These are phyloP conservation scores for Terrapene triunguis DNA, from an alignment of 2,113 vertebrate genomes.

Conservation along the genomic window DNA sequence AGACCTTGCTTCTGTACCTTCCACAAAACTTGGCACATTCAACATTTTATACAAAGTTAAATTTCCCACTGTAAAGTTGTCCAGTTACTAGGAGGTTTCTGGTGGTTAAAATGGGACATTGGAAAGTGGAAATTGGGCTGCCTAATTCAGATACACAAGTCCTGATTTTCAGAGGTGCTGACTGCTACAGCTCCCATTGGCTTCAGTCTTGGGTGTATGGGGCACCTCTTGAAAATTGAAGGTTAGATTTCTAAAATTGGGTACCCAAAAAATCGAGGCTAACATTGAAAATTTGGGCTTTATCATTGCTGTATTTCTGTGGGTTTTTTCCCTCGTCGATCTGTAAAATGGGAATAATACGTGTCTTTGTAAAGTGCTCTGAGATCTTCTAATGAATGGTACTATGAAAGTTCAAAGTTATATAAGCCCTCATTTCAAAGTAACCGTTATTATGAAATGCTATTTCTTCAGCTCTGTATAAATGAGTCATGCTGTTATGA, in stretches of 20 bases:
- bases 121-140: background rate
- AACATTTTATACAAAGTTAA: background rate
- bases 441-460: rapidly evolving
- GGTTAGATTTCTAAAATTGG: too few species aligned
- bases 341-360: rapidly evolving
- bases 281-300: background rate
- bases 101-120: background rate
- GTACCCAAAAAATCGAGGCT: too few species aligned
- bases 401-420: background rate
- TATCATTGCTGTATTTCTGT: background rate
- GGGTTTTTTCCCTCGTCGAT: background rate
- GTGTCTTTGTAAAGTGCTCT: background rate
- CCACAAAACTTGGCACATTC: background rate
- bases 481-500: too few species aligned
- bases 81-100: rapidly evolving
- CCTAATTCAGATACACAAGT: background rate
- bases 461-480: background rate
- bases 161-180: background rate
- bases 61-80: background rate
- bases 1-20: too few species aligned
- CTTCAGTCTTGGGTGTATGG: too few species aligned
- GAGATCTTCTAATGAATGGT: background rate
- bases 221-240: too few species aligned
- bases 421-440: background rate
- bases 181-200: too few species aligned